These are phyloP conservation scores for Charaxes varanes DNA, from an alignment of 1,140 invertebrate genomes.

Conservation along the genomic window DNA sequence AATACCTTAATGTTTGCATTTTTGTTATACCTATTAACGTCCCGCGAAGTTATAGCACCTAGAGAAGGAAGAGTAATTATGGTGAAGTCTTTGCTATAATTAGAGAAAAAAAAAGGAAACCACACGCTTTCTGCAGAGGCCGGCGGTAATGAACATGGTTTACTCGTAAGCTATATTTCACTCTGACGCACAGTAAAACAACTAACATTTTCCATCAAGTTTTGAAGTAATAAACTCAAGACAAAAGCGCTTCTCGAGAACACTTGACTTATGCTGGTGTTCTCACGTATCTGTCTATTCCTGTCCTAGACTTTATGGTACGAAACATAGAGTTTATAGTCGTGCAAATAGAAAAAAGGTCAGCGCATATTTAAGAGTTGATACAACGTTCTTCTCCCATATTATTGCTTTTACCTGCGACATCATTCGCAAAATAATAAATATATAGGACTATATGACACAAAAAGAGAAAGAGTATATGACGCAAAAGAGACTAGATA, in stretches of 20 bases:
- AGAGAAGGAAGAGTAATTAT: too few relatives aligned
- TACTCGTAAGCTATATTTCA: slow-evolving; percentile 14
- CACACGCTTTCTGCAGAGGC: too few relatives aligned
- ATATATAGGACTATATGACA: too few relatives aligned
- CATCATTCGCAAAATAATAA: too few relatives aligned
- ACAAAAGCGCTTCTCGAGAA: slow-evolving; percentile 11
- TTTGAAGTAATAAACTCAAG: slow-evolving; percentile 15
- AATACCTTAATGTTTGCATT: too few relatives aligned
- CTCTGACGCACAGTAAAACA: slow-evolving; percentile 9
- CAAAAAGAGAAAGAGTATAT: too few relatives aligned
- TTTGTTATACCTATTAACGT: too few relatives aligned
- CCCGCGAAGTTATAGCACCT: too few relatives aligned
- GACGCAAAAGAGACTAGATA: too few relatives aligned
- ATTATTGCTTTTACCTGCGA: slow-evolving; percentile 1
- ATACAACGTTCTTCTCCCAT: background rate
- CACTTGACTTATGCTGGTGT: slow-evolving; percentile 9
- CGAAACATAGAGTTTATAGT: background rate
- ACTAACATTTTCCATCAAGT: slow-evolving; percentile 11
- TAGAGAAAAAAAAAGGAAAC: too few relatives aligned
- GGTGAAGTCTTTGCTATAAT: too few relatives aligned
- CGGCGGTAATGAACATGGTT: slow-evolving; percentile 11
- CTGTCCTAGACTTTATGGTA: slow-evolving; percentile 2
- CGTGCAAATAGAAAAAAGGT: slow-evolving; percentile 3
- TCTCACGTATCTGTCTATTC: background rate
- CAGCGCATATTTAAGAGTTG: background rate